Base-by-base conservation (phyloP, 1,140 invertebrate species). In the Drosophila kanapiae region DNA sequence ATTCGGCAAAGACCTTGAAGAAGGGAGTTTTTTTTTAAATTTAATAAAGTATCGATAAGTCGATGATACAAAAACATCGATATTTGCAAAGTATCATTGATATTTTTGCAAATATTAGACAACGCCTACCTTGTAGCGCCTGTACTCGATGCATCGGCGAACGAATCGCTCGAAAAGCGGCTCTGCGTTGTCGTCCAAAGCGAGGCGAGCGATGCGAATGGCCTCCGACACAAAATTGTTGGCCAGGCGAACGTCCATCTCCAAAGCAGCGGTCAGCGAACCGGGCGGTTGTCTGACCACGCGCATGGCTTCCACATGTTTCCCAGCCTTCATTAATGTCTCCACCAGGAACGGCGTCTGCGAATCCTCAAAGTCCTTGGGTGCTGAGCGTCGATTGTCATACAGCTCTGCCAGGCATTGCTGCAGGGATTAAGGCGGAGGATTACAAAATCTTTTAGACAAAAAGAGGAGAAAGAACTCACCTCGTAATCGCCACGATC, bases 401-500 rank as follows among this genome's bases (percentile, higher is more conserved):
- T 91, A 78, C 0, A 95, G 91, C 65, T 94, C 94, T 58, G 94
- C 93, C 0, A 95, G 76, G 0, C 94, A 93, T 60, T 94, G 93
- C 94, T 95, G 23, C 23, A 23, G 71, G 14, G 13, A 53, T 0
- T 38, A 18, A 53, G n/a, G 33, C 1, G 49, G 9, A 23, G 18
- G 1, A 16, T 53, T 4, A 54, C 18, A 45, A 16, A 6, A 45
- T n/a, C 9, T 59, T 31, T 40, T 9, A 69, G 29, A 29, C 3
- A 33, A 11, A 38, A 7, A 35, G 6, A 37, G 16, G n/a, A 51
- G 27, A 14, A 1, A 16, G 18, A 2, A 49, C 93, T 94, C 87
- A 95, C 95, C 80, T 94, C 91, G 78, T 94, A 96, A 85, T 97
- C 95, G 71, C 95, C 95, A 74, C 97, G 96, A 93, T 98, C 97